Evolutionary conservation across 1,140 invertebrate species (phyloP).

Genomic region (Anthonomus grandis): DNA sequence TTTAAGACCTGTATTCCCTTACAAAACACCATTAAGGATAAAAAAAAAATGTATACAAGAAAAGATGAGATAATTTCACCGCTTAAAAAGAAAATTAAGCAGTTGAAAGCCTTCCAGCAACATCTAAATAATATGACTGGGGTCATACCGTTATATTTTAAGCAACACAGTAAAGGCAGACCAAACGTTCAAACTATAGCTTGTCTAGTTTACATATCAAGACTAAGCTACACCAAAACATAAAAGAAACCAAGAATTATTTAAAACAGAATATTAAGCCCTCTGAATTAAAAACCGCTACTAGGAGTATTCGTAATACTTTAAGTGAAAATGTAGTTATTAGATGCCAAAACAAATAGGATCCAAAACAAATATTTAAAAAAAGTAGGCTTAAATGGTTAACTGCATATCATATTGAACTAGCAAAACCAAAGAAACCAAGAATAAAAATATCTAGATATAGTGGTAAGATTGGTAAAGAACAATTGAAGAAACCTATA

Average conservation of each 20-base stretch:
- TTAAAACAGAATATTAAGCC: constrained; percentile 1
- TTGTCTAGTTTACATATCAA: neutral
- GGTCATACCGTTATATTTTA: no score
- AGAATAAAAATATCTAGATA: neutral
- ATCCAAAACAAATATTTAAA: neutral
- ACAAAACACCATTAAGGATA: no score
- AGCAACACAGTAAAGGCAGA: neutral
- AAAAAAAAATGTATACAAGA: no score
- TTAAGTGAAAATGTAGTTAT: neutral
- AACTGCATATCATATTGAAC: neutral
- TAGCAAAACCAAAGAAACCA: constrained; percentile 1
- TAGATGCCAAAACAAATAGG: neutral
- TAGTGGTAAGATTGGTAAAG: neutral
- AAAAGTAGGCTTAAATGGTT: neutral
- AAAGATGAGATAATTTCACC: no score
- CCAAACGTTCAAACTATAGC: neutral
- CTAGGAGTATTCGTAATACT: constrained; percentile 1
- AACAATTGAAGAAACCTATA: no score
- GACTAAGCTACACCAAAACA: constrained; percentile 1
- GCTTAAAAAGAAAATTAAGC: no score
- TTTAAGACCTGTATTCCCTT: no score
- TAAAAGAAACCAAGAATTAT: neutral
- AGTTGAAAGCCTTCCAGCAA: no score
- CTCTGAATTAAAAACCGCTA: neutral
- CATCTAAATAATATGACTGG: no score